phyloP scores from a whole-genome alignment of 2,113 vertebrate species.

The Pseudolaguvia tuberculata region DNA sequence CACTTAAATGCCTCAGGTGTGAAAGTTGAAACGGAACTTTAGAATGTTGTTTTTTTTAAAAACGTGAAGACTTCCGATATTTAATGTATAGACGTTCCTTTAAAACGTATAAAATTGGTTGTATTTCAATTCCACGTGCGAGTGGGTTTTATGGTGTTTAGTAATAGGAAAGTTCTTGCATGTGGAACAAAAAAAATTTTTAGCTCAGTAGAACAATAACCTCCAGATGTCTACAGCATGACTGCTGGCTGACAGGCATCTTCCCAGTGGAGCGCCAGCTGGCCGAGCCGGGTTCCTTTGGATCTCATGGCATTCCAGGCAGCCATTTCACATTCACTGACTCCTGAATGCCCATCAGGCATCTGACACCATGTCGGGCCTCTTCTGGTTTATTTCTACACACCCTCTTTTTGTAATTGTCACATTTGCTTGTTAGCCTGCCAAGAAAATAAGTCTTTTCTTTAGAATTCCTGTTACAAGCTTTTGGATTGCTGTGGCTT shows the following conservation, averaged over 20 bases:
- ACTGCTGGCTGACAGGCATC: slow-evolving; percentile 53
- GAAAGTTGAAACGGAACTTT: slow-evolving; percentile 5
- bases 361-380: slow-evolving; percentile 35
- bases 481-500: slow-evolving; percentile 47
- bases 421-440: slow-evolving; percentile 41
- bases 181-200: slow-evolving; percentile 40
- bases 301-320: slow-evolving; percentile 54
- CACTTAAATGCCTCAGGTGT: slow-evolving; percentile 11
- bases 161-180: slow-evolving; percentile 47
- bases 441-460: slow-evolving; percentile 50
- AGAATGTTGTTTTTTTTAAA: not conserved
- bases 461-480: slow-evolving; percentile 57
- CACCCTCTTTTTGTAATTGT: slow-evolving; percentile 48
- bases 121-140: not conserved
- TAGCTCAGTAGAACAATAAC: slow-evolving; percentile 62
- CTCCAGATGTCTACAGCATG: slow-evolving; percentile 68
- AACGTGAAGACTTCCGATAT: not conserved
- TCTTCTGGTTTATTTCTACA: slow-evolving; percentile 52
- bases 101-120: not conserved
- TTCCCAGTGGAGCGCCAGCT: slow-evolving; percentile 63
- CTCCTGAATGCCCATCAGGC: slow-evolving; percentile 54
- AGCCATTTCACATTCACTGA: slow-evolving; percentile 66
- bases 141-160: slow-evolving; percentile 35
- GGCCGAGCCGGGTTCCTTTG: slow-evolving; percentile 58
- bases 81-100: not conserved